Conservation (phyloP, 2,113 vertebrate species). For the Nicator chloris region DNA sequence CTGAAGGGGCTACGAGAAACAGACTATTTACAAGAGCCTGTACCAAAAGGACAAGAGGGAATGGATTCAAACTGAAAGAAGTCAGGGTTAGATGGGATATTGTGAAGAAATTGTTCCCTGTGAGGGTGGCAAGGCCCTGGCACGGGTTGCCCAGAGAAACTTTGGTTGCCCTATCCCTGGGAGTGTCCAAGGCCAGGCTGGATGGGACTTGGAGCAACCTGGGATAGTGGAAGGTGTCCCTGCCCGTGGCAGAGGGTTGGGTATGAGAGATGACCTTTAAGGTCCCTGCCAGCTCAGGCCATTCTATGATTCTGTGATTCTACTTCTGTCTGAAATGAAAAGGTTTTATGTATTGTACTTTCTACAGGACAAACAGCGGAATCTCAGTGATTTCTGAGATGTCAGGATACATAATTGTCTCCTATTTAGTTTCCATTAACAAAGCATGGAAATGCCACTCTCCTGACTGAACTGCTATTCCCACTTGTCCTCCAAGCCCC, state of each 20-base stretch:
- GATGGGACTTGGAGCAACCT: accelerated
- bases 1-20: accelerated
- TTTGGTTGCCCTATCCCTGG: background rate
- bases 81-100: background rate
- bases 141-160: background rate
- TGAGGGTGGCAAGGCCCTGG: background rate
- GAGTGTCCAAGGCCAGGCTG: accelerated
- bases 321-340: background rate
- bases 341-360: background rate
- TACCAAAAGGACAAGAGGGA: background rate
- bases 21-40: background rate
- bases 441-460: background rate
- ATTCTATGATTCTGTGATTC: background rate
- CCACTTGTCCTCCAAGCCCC: background rate
- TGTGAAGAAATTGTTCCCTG: background rate
- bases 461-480: background rate
- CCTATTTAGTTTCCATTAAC: background rate
- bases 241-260: background rate
- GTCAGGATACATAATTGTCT: background rate
- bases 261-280: background rate
- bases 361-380: background rate
- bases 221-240: background rate
- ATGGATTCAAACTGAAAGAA: background rate
- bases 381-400: background rate
- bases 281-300: background rate